Base-by-base conservation (phyloP, 2,888 invertebrate species). In the Crossocerus cetratus region DNA sequence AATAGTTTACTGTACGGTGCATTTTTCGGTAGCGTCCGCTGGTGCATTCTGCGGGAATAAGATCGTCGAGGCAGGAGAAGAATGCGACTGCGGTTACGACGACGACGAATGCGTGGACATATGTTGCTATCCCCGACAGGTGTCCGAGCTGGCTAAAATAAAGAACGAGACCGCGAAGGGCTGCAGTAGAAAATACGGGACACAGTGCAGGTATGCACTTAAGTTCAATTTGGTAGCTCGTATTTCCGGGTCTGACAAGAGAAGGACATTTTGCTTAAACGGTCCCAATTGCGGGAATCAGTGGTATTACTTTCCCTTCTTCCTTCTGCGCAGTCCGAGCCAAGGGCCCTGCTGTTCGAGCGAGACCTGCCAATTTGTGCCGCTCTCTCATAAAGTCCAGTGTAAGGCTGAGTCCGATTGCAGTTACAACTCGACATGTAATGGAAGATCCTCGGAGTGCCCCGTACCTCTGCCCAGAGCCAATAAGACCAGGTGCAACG, bases 31-130 rank as follows among this genome's bases (percentile, higher is more conserved):
- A 61, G 62, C 69, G 11, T 59, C 72, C 62, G 67, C 69, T 73
- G 98, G 97, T 70, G 98, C 99, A 32, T 99, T 99, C 94, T 99
- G 99, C 91, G 99, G 99, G 66, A 99, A 99, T 91, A 98, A 98
- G 91, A 98, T 99, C 86, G 98, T 98, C 0, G 99, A 99, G 90
- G 96, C 95, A 23, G 98, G 97, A 59, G 99, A 99, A 91, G 97
- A 99, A 91, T 99, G 99, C 89, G 99, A 99, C 90, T 98, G 98
- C 87, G 98, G 98, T 22, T 99, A 98, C 89, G 96, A 97, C 84
- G 95, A 96, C 76, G 94, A 95, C 14, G 99, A 99, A 87, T 99
- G 99, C 91, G 94, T 93, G 80, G 95, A 96, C 84, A 95, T 94
- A 76, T 99, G 99, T 90, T 99, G 99, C 91, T 97, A 98, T 91